Evolutionary conservation across 2,888 invertebrate species (phyloP).

Genomic region (Gasteruption jaculator): DNA sequence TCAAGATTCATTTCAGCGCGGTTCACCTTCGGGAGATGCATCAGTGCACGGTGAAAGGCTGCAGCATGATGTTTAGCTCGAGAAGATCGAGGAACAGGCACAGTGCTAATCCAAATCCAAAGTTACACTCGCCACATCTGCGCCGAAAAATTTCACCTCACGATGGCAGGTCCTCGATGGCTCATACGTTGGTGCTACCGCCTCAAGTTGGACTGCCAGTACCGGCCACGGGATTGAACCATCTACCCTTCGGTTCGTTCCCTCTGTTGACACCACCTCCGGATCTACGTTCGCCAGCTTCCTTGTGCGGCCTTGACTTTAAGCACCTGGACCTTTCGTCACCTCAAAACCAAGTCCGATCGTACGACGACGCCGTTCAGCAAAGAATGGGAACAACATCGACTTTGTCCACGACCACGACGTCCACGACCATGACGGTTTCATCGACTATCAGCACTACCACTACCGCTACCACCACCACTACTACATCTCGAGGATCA

Average conservation of each 20-base stretch:
- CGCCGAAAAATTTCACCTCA: conserved; percentile 91
- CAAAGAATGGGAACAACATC: conserved; percentile 57
- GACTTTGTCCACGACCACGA: conserved; percentile 54
- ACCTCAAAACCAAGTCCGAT: conserved; percentile 43
- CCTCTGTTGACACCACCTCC: conserved; percentile 70
- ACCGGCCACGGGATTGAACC: conserved; percentile 64
- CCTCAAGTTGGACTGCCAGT: conserved; percentile 65
- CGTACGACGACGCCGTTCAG: conserved; percentile 55
- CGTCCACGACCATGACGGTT: conserved; percentile 53
- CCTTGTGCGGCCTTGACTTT: conserved; percentile 58
- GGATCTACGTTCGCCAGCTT: conserved; percentile 59
- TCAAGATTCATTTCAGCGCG: conserved; percentile 98
- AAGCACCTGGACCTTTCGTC: conserved; percentile 64
- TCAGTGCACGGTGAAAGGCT: conserved; percentile 97
- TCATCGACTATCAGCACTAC: conserved; percentile 35
- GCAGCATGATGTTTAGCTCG: conserved; percentile 99
- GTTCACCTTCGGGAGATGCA: conserved; percentile 99
- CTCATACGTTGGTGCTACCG: conserved; percentile 75
- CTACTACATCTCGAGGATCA: conserved; percentile 16
- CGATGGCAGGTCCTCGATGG: conserved; percentile 85
- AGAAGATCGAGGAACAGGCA: conserved; percentile 92
- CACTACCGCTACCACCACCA: conserved; percentile 15
- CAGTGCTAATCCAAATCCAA: conserved; percentile 97
- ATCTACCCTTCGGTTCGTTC: conserved; percentile 74
- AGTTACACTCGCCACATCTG: conserved; percentile 92